Evolutionary conservation across 2,888 invertebrate species (phyloP).

Genomic region (Drosophila nr. fundita): DNA sequence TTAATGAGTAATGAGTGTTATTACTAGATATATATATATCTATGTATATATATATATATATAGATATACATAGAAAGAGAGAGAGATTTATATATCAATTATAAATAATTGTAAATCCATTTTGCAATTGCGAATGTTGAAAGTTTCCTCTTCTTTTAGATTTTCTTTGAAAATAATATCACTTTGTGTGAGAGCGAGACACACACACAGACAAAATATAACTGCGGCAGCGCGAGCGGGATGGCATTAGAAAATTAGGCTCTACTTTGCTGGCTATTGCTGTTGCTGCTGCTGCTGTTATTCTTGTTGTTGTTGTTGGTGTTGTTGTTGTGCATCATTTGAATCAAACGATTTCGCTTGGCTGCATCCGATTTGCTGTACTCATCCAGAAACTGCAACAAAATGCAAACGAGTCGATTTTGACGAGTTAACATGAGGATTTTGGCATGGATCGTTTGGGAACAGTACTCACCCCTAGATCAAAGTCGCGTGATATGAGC

Average conservation of each 20-base stretch:
- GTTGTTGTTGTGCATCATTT: slow-evolving; percentile 52
- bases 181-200: slow-evolving; percentile 50
- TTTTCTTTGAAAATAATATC: slow-evolving; percentile 80
- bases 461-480: slow-evolving; percentile 81
- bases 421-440: not conserved
- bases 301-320: slow-evolving; percentile 28
- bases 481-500: slow-evolving; percentile 84
- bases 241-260: slow-evolving; percentile 3
- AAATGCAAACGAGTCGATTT: slow-evolving; percentile 1
- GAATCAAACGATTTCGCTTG: slow-evolving; percentile 83
- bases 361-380: slow-evolving; percentile 84
- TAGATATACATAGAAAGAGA: not conserved
- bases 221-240: slow-evolving; percentile 19
- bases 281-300: slow-evolving; percentile 20
- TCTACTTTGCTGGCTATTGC: slow-evolving; percentile 22
- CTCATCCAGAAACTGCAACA: slow-evolving; percentile 82
- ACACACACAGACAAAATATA: slow-evolving; percentile 7
- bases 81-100: slow-evolving; percentile 29
- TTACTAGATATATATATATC: slow-evolving; percentile 31
- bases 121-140: slow-evolving; percentile 65
- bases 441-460: not conserved
- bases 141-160: slow-evolving; percentile 46
- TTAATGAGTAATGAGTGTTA: slow-evolving; percentile 37
- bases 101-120: slow-evolving; percentile 61
- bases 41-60: slow-evolving; percentile 9